phyloP scores from a whole-genome alignment of 2,113 vertebrate species.

The Erythrocercus mccallii region DNA sequence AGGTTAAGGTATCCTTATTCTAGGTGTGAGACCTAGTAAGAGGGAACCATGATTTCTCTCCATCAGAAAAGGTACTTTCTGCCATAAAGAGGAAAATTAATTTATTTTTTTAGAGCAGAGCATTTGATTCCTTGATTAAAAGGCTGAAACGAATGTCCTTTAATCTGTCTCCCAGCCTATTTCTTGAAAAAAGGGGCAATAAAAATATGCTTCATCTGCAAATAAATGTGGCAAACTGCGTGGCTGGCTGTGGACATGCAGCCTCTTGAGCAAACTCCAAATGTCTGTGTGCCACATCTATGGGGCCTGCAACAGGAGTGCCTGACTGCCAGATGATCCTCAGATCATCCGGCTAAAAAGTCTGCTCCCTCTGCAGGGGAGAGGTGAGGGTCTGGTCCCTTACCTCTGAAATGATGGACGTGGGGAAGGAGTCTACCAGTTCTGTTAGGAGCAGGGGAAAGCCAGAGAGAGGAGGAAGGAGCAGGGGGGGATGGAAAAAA shows the following conservation, averaged over 20 bases:
- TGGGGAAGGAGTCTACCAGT: neutral
- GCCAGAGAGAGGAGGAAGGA: neutral
- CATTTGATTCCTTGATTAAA: neutral
- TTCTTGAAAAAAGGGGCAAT: neutral
- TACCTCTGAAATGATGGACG: neutral
- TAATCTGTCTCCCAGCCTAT: neutral
- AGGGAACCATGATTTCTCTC: neutral
- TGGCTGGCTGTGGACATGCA: fast-evolving
- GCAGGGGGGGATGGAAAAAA: neutral
- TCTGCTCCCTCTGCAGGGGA: neutral
- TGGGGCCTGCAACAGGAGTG: neutral
- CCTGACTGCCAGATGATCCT: neutral
- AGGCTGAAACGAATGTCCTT: neutral
- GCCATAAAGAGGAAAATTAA: neutral
- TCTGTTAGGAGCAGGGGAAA: neutral
- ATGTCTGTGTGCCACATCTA: neutral
- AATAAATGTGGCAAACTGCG: neutral
- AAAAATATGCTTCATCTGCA: neutral
- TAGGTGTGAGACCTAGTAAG: neutral
- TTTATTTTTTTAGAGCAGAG: neutral
- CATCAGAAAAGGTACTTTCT: neutral
- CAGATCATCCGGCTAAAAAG: neutral
- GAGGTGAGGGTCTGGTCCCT: neutral
- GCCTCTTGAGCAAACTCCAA: neutral
- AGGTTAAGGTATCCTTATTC: neutral